These are phyloP conservation scores for Etheostoma spectabile DNA, from an alignment of 2,113 vertebrate species.

Conservation along the genomic window DNA sequence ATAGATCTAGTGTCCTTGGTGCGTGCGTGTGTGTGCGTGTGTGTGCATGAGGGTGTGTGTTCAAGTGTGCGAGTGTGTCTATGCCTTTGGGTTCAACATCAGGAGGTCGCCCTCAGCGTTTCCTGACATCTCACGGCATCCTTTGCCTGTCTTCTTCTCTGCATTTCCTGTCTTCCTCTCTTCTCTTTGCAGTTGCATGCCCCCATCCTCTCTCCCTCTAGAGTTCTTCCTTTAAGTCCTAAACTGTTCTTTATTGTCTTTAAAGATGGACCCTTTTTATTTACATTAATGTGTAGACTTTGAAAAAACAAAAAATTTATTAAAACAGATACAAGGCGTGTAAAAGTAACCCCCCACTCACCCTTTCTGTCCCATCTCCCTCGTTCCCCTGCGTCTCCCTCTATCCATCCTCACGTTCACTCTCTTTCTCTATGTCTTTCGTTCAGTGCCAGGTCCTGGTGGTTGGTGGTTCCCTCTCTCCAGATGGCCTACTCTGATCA, in stretches of 20 bases:
- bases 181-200: neutral
- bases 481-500: slow-evolving; percentile 93
- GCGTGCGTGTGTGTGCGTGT: neutral
- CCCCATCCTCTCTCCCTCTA: neutral
- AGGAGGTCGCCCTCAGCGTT: slow-evolving; percentile 45
- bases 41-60: neutral
- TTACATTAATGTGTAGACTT: neutral
- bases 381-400: slow-evolving; percentile 3
- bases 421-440: slow-evolving; percentile 51
- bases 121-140: slow-evolving; percentile 63
- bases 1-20: slow-evolving; percentile 12
- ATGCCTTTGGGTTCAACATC: slow-evolving; percentile 40
- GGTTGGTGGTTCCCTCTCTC: slow-evolving; percentile 83
- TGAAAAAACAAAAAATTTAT: neutral
- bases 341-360: neutral
- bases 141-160: slow-evolving; percentile 34
- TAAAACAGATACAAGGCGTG: neutral
- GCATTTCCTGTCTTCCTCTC: slow-evolving; percentile 46
- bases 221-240: neutral
- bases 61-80: neutral
- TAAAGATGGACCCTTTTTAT: neutral
- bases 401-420: slow-evolving; percentile 38
- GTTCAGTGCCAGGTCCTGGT: slow-evolving; percentile 74
- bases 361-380: slow-evolving; percentile 15
- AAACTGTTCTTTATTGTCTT: neutral